These are phyloP conservation scores for Pangasius sanitwongsei DNA, from an alignment of 2,797 vertebrate genomes.

Conservation along the genomic window DNA sequence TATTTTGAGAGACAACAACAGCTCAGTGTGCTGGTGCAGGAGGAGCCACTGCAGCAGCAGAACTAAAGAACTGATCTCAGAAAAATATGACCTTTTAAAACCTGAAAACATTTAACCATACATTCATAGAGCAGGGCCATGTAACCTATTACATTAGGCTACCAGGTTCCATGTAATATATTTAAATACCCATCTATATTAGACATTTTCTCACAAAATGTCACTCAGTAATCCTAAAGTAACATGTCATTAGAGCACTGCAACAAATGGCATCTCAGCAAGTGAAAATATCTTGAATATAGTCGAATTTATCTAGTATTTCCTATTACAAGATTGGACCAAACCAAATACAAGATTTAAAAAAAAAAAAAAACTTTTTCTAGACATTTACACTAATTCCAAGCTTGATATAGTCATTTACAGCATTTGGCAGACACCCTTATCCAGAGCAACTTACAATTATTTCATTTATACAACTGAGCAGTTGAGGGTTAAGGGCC, in stretches of 20 bases:
- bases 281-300: too few relatives aligned
- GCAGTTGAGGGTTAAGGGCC: too few relatives aligned
- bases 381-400: too few relatives aligned
- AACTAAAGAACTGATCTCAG: neutral
- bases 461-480: too few relatives aligned
- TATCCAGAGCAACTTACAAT: too few relatives aligned
- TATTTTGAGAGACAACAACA: conserved; percentile 10
- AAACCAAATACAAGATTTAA: too few relatives aligned
- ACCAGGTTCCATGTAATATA: neutral
- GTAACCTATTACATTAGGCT: neutral
- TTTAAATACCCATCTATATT: neutral
- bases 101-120: neutral
- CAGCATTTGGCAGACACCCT: too few relatives aligned
- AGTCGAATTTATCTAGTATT: too few relatives aligned
- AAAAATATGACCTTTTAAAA: neutral
- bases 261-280: too few relatives aligned
- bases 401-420: too few relatives aligned
- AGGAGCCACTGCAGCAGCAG: neutral
- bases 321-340: too few relatives aligned
- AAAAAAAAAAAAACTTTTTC: too few relatives aligned
- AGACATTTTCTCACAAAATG: neutral
- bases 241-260: neutral
- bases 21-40: neutral
- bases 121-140: neutral
- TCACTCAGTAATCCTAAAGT: neutral